A percentile compares a stretch with the other conserved stretches of the same genome.
phyloP scores from a whole-genome alignment of 1,140 invertebrate genomes.

The Onthophagus taurus region DNA sequence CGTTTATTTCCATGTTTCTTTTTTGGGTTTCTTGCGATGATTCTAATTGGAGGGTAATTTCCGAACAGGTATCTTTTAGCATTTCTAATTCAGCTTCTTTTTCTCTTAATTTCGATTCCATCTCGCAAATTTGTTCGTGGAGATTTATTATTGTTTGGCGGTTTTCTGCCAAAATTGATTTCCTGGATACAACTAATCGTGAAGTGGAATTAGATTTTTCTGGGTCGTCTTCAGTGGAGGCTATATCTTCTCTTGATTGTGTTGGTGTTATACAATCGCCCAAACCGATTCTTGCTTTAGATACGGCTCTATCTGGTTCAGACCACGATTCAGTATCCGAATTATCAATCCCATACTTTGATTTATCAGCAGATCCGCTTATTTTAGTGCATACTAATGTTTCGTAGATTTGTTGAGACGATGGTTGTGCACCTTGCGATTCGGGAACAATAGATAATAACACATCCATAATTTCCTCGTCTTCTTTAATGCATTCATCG shows the following conservation, averaged over 20 bases:
- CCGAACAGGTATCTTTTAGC: too few relatives aligned
- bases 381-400: constrained; percentile 1
- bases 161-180: constrained; percentile 18
- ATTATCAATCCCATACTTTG: constrained; percentile 35
- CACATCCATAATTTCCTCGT: constrained; percentile 14
- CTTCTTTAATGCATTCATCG: constrained; percentile 7
- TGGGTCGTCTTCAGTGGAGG: constrained; percentile 24
- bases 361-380: constrained; percentile 9
- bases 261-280: constrained; percentile 33
- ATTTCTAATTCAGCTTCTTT: constrained; percentile 18
- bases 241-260: constrained; percentile 18
- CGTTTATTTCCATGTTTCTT: neutral
- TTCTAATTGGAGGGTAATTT: too few relatives aligned
- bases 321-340: constrained; percentile 74
- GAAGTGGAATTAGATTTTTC: constrained; percentile 27
- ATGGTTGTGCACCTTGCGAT: neutral
- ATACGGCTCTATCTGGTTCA: constrained; percentile 71
- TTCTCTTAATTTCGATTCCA: constrained; percentile 21
- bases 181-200: too few relatives aligned
- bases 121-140: constrained; percentile 22
- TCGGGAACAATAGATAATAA: neutral
- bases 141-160: constrained; percentile 21
- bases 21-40: constrained; percentile 6
- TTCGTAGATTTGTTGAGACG: neutral
- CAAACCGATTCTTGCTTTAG: constrained; percentile 64